Conservation (phyloP, 2,113 vertebrate genomes). For the Tinamus guttatus region DNA sequence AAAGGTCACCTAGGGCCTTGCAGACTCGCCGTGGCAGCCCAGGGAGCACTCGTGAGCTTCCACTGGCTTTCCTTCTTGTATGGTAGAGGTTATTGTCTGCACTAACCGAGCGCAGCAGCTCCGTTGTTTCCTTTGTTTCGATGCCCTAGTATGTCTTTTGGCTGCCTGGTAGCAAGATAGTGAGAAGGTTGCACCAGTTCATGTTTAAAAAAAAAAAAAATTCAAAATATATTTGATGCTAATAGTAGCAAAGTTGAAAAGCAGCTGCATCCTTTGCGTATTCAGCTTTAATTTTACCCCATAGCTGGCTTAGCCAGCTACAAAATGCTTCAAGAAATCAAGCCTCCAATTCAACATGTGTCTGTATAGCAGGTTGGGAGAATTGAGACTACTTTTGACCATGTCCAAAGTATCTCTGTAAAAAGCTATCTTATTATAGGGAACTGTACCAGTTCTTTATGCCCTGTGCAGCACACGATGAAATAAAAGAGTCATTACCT, state of each 20-base stretch:
- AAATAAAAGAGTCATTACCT: neutral
- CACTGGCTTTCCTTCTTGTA: neutral
- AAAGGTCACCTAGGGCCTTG: neutral
- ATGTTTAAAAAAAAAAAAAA: neutral
- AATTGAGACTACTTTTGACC: neutral
- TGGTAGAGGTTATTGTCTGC: neutral
- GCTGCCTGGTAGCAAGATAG: neutral
- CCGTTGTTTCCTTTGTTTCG: neutral
- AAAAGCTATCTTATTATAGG: neutral
- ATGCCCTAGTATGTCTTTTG: neutral
- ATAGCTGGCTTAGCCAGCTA: neutral
- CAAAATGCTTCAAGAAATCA: neutral
- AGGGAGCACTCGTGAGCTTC: neutral
- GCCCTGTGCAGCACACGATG: neutral
- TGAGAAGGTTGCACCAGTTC: neutral
- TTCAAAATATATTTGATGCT: neutral
- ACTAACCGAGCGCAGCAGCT: neutral
- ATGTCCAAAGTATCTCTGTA: neutral
- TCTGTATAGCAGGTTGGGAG: neutral
- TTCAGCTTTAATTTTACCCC: neutral
- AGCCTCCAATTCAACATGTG: neutral
- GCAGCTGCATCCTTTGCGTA: neutral
- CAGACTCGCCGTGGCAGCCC: neutral
- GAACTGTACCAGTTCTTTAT: constrained; percentile 7
- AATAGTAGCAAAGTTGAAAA: neutral